A percentile compares a stretch with the other conserved stretches of the same genome.
These are phyloP conservation scores for Amphimallon solstitiale DNA, from an alignment of 2,888 invertebrate genomes.

Conservation along the genomic window DNA sequence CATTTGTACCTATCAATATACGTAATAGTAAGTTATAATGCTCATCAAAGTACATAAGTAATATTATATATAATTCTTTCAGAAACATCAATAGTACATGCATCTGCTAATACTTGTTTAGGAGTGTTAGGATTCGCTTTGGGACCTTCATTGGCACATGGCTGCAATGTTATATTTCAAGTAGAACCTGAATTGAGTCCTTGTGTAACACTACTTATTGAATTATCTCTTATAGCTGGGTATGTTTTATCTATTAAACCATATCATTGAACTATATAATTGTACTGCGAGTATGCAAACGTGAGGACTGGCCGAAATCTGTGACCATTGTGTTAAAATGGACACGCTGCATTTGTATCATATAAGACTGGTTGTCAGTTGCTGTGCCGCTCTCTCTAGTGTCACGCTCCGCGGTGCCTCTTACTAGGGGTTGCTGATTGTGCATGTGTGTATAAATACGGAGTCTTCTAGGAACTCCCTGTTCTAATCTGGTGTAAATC, in stretches of 20 bases:
- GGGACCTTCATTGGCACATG: slow-evolving; percentile 25
- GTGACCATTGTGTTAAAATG: no score
- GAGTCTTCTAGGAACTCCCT: no score
- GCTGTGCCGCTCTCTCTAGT: no score
- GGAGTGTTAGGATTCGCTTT: slow-evolving; percentile 26
- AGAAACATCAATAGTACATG: background rate
- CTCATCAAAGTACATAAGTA: background rate
- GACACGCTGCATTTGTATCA: no score
- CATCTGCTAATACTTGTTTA: slow-evolving; percentile 20
- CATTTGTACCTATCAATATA: background rate
- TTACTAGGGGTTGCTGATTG: no score
- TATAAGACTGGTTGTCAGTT: no score
- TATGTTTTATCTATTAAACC: slow-evolving; percentile 1
- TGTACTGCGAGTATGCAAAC: no score
- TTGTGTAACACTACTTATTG: slow-evolving; percentile 18
- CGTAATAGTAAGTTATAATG: background rate
- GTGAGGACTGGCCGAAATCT: no score
- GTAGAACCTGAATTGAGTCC: slow-evolving; percentile 19
- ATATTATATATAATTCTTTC: background rate
- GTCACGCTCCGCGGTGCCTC: no score
- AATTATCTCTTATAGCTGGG: slow-evolving; percentile 32
- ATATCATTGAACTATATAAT: no score
- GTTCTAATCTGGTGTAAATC: no score
- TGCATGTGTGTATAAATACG: no score
- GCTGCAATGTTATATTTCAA: slow-evolving; percentile 21